phyloP scores from a whole-genome alignment of 1,140 invertebrate genomes.

The Nymphalis io region DNA sequence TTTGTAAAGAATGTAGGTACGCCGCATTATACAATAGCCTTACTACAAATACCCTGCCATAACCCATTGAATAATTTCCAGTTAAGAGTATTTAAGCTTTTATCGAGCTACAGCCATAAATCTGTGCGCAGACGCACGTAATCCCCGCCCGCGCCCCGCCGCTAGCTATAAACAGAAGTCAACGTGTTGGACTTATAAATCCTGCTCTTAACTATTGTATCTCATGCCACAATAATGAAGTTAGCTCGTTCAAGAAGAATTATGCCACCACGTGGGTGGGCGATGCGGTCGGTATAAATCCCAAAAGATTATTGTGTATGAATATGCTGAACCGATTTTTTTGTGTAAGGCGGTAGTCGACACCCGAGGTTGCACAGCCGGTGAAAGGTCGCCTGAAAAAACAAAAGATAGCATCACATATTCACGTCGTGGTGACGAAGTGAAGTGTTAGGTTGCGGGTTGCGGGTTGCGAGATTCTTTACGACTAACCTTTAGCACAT shows the following conservation, averaged over 20 bases:
- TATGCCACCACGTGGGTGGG: conserved; percentile 77
- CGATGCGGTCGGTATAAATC: conserved; percentile 67
- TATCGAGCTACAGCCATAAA: conserved; percentile 76
- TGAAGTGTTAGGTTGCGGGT: conserved; percentile 57
- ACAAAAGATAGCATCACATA: conserved; percentile 49
- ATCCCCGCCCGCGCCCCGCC: conserved; percentile 70
- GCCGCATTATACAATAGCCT: conserved; percentile 37
- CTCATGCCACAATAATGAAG: conserved; percentile 80
- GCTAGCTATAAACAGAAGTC: conserved; percentile 79
- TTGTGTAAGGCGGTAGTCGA: conserved; percentile 64
- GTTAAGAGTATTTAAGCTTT: conserved; percentile 78
- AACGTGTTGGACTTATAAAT: conserved; percentile 80
- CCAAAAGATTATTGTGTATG: conserved; percentile 66
- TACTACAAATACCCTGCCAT: conserved; percentile 52
- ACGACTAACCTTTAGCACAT: conserved; percentile 35
- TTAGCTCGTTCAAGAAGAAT: conserved; percentile 78
- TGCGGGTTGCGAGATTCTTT: conserved; percentile 39
- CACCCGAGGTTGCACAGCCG: conserved; percentile 59
- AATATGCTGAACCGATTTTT: conserved; percentile 65
- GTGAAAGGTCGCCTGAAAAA: conserved; percentile 75
- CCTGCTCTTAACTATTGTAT: conserved; percentile 80
- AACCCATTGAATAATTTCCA: conserved; percentile 69
- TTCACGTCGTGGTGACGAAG: conserved; percentile 42
- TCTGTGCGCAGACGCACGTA: conserved; percentile 74
- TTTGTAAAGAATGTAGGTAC: background rate